phyloP scores from a whole-genome alignment of 2,113 vertebrate species.

The Eubucco bourcierii region DNA sequence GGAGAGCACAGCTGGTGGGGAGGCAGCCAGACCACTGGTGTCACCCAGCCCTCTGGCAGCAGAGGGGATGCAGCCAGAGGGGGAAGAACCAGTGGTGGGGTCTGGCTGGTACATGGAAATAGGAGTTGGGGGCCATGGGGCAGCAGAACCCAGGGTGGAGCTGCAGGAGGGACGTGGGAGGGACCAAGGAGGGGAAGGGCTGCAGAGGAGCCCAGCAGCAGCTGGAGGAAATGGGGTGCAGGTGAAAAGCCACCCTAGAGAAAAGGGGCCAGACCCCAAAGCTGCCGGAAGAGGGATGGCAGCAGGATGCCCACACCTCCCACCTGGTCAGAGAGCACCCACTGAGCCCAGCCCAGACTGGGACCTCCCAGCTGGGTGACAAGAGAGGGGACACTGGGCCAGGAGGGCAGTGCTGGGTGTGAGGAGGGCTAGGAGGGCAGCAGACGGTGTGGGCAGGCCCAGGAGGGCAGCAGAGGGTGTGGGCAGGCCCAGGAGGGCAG shows the following conservation, averaged over 20 bases:
- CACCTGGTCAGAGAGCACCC: background rate
- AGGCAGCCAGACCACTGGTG: background rate
- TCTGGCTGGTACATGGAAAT: background rate
- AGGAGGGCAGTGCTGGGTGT: too few relatives aligned
- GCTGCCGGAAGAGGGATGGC: background rate
- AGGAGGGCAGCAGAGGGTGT: too few relatives aligned
- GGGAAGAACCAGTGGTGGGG: background rate
- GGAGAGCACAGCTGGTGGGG: background rate
- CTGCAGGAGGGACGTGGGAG: too few relatives aligned
- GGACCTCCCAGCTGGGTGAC: too few relatives aligned
- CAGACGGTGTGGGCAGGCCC: too few relatives aligned
- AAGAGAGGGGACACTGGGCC: too few relatives aligned
- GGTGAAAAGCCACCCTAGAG: background rate
- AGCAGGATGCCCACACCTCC: background rate
- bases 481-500: too few relatives aligned
- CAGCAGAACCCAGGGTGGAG: too few relatives aligned
- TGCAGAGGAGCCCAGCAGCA: background rate
- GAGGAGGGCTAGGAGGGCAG: too few relatives aligned
- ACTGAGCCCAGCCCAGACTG: background rate
- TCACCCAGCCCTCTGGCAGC: too few relatives aligned
- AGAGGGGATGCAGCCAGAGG: background rate
- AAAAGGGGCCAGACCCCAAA: background rate
- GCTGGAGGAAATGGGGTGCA: rapidly evolving
- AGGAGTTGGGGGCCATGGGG: too few relatives aligned
- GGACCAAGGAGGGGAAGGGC: background rate